Base-by-base conservation (phyloP, 2,113 vertebrate genomes). In the Salvelinus alpinus region DNA sequence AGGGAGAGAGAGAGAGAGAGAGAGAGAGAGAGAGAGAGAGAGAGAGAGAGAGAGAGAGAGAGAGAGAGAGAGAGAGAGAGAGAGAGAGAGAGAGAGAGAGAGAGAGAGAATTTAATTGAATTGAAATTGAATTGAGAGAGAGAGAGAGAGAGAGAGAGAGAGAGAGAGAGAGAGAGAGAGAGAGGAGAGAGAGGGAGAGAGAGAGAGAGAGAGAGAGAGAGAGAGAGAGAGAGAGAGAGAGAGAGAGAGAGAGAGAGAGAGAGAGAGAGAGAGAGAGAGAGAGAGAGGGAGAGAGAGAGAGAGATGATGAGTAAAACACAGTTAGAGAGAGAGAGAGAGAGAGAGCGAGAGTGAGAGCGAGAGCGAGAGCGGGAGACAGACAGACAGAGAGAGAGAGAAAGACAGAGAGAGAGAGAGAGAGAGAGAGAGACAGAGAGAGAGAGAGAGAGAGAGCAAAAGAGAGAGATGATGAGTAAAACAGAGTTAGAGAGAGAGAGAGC, bases 11-110 rank as follows among this genome's bases (percentile, higher is more conserved):
- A 34, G 31, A 6, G 6, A 34, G 31, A 34, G 31, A 34, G 31
- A 67, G 78, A 22, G 62, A 67, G 71, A 47, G 73, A 62, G 70
- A 47, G 29, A 66, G 70, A 44, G 12, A 66, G 64, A 31, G 57
- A 74, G 66, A 67, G 72, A 22, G 29, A 1, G 64, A 69, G 74
- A 48, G 47, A 64, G 62, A 62, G 68, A 54, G 51, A 75, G 29
- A 13, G 62, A 71, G 71, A 68, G 57, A 81, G 27, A 27, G 2
- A 27, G 27, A 27, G 1, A 27, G 25, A 27, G 25, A 27, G 25
- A 2, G 25, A 48, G 47, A 64, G 62, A 57, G 68, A 54, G 51
- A 87, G 87, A 92, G 89, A 34, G 34, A 34, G 6, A 7, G 31
- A 34, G 31, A 34, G 31, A 34, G 31, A 34, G 64, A 31, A n/a